Base-by-base conservation (phyloP, 2,888 invertebrate genomes). In the Chrysomela aeneicollis region DNA sequence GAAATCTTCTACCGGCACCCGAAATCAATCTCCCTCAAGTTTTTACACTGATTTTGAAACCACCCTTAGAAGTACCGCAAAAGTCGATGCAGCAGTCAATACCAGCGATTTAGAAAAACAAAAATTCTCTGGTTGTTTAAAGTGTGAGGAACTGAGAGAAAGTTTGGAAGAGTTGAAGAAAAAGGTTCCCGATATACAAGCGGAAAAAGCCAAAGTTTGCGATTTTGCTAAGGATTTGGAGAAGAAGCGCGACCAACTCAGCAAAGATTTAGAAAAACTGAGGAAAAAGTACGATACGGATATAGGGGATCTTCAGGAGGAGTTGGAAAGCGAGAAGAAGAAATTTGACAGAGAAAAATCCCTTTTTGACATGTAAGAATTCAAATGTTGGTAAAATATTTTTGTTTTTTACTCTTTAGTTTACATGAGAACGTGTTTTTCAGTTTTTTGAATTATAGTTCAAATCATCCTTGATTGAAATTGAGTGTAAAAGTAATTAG, bases 271-370 rank as follows among this genome's bases (percentile, higher is more conserved):
- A 70, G 83, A 49, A 79, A 82, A 78, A 73, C 85, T 76, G 73
- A 82, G 73, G 84, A 87, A 83, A 64, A 87, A 87, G 62, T 83
- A 88, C 30, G 87, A 88, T 76, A 89, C 89, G 78, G 89, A 90
- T 68, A 87, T 88, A 78, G 87, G 88, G 54, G 84, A 87, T 71
- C 82, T 88, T 61, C 86, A 88, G 60, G 87, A 87, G 69, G 85
- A 87, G 66, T 81, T 90, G 63, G 90, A 90, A 70, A 78, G 85
- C 22, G 89, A 90, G 68, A 87, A 85, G 73, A 86, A 86, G 64
- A 86, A 87, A 69, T 86, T 88, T 73, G 84, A 85, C 58, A 88
- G 88, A 76, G 89, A 91, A 65, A 88, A 88, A 74, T 80, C 84
- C 47, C 76, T 81, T 59, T 80, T 83, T 65, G 81, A 84, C 64